Evolutionary conservation across 2,797 vertebrate genomes (phyloP), one percentile per base, ranked within the genome.

Genomic region (Lepus townsendii): DNA sequence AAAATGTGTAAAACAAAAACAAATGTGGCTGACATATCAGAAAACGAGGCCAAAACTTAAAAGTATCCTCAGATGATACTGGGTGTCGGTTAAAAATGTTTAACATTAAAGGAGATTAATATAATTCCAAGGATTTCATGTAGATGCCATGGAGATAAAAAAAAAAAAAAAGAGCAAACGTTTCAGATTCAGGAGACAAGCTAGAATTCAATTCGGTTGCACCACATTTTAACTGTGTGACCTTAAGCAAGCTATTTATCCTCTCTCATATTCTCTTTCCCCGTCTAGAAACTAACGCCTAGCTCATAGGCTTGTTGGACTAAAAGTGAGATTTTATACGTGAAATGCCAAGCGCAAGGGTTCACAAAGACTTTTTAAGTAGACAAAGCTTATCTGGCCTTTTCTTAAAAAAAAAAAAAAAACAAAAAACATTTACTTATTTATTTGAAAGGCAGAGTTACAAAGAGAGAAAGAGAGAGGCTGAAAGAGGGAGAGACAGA

Each of bases 1-100:
- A 76, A 88, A 83, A 71, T 92, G 88, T 35, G 95, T 94, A 78
- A 95, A 93, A 95, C 79, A 90, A 86, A 96, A 92, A 93, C 50
- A 96, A 93, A 93, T 66, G 52, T 68, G 47, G 22, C 62, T 94
- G 89, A 42, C 30, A 38, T 12, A 85, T 26, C 47, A 76, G 83
- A 85, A 92, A 90, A 92, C 57, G 95, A 78, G 84, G 22, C 10
- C 27, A 57, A 80, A 66, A 79, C 66, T 88, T 66, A 79, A 35
- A 47, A 79, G 19, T 63, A 60, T 22, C 20, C 63, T 92, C 57
- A 3, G 16, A 52, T 57, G 27, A 60, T 30, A 38, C 10, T 77
- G 27, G 32, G 10, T n/a, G 75, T 60, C 50, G 47, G n/a, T 89
- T 91, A 69, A 85, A 96, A 83, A 78, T 8, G 38, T 75, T 94